Evolutionary conservation across 1,140 invertebrate genomes (phyloP), one percentile per base, ranked within the genome.

Genomic region (Conopomorpha cramerella): DNA sequence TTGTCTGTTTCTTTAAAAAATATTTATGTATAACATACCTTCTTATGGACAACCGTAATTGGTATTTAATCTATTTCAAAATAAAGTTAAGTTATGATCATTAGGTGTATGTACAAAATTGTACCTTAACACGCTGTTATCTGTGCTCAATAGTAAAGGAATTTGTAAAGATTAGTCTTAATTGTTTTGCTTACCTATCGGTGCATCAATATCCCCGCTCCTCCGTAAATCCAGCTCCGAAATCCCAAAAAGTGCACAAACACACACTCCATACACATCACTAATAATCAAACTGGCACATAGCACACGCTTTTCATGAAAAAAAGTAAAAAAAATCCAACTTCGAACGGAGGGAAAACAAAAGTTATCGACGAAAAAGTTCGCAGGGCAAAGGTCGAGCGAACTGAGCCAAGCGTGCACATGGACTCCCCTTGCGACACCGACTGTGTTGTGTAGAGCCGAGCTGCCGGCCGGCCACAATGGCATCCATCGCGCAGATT

Each of bases 341-440:
- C 39, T 54, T 63, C 64, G 64, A 64, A 64, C 61, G 66, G 64
- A 65, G 68, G 59, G 65, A 70, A 66, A 55, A 45, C 36, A 36
- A n/a, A 28, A 26, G n/a, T n/a, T n/a, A n/a, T 36, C 43, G 36
- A 43, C 67, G 68, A 55, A 68, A 73, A 73, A 73, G 68, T 73
- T 73, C 64, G 46, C 42, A 40, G 40, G 42, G 38, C 41, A 40
- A 34, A 27, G 39, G 31, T 36, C 30, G 26, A 36, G 34, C 33
- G 34, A 13, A 14, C 35, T 16, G 44, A 45, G 44, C 41, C 42
- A 45, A 46, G 46, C 59, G 55, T 38, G 44, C 51, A 46, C 41
- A 33, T 39, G 43, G 36, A 36, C 36, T 39, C 51, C 41, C 36
- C 40, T 43, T 46, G 46, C 42, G 36, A 40, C 41, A 49, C 51